A percentile compares a stretch with the other conserved stretches of the same genome.
These are phyloP conservation scores for Phylloscopus trochiloides DNA, from an alignment of 2,113 vertebrate genomes.

Conservation along the genomic window DNA sequence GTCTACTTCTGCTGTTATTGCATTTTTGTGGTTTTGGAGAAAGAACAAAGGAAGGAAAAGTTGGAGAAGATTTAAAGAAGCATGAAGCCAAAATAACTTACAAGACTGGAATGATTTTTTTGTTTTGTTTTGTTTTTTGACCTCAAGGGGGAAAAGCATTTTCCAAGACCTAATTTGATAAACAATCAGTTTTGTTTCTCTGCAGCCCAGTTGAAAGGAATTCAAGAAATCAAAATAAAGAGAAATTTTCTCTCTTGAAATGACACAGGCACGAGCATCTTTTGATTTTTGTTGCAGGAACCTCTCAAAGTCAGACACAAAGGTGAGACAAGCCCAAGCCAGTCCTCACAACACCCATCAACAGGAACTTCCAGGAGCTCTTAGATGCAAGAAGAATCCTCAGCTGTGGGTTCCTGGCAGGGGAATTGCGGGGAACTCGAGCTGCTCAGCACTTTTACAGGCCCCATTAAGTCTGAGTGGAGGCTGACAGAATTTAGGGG, in stretches of 20 bases:
- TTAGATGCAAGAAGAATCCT: neutral
- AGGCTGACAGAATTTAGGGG: neutral
- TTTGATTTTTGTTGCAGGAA: neutral
- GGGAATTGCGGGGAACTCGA: neutral
- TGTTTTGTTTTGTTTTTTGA: neutral
- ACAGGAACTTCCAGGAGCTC: neutral
- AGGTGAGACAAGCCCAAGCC: neutral
- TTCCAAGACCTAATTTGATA: constrained; percentile 69
- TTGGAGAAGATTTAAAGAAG: constrained; percentile 48
- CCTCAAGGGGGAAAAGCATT: constrained; percentile 48
- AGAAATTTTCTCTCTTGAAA: constrained; percentile 31
- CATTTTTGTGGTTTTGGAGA: constrained; percentile 66
- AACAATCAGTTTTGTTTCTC: constrained; percentile 60
- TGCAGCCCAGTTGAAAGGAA: constrained; percentile 45
- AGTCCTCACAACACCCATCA: neutral
- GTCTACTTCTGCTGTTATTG: constrained; percentile 51
- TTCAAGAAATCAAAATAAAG: constrained; percentile 60
- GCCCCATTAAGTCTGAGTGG: neutral
- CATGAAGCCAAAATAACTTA: constrained; percentile 23
- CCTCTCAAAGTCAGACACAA: neutral
- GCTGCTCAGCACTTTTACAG: constrained; percentile 1
- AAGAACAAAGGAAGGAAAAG: constrained; percentile 52
- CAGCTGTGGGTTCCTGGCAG: neutral
- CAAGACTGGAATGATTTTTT: neutral
- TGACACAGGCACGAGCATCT: neutral